Percentiles rank a stretch among this genome's conserved stretches.
Evolutionary conservation across 2,113 vertebrate genomes (phyloP).

Genomic region (Ictidomys tridecemlineatus): DNA sequence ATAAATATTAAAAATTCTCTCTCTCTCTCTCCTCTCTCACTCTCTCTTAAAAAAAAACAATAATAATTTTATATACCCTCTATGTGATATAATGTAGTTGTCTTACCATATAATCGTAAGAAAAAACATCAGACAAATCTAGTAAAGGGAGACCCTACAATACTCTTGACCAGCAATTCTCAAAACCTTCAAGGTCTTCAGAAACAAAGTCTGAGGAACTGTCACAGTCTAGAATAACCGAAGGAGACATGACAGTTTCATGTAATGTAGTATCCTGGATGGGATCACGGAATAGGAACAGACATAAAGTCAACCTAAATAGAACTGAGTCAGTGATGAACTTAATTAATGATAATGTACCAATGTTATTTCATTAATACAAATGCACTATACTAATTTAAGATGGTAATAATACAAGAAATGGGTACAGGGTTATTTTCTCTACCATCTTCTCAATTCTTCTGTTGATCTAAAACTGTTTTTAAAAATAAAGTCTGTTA

Average conservation of each 20-base stretch:
- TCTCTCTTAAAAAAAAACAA: too few species aligned
- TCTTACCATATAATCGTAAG: background rate
- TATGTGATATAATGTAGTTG: background rate
- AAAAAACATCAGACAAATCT: background rate
- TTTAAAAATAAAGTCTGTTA: background rate
- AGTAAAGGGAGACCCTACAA: background rate
- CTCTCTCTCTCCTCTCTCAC: too few species aligned
- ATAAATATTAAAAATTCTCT: too few species aligned
- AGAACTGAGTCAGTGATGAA: background rate
- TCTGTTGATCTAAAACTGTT: background rate
- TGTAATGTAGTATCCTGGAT: background rate
- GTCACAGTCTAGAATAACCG: background rate
- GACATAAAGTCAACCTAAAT: background rate
- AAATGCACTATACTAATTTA: background rate
- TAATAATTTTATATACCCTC: background rate
- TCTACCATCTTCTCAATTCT: background rate
- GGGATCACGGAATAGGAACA: background rate
- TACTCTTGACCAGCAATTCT: background rate
- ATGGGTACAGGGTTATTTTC: background rate
- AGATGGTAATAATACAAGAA: background rate
- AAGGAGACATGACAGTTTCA: background rate
- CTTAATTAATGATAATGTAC: background rate
- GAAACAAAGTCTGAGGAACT: constrained; percentile 2
- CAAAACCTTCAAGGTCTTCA: background rate
- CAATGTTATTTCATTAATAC: constrained; percentile 5